Percentiles rank a stretch among this genome's conserved stretches.
Evolutionary conservation across 2,797 vertebrate genomes (phyloP).

Genomic region (Hoplostethus atlanticus): DNA sequence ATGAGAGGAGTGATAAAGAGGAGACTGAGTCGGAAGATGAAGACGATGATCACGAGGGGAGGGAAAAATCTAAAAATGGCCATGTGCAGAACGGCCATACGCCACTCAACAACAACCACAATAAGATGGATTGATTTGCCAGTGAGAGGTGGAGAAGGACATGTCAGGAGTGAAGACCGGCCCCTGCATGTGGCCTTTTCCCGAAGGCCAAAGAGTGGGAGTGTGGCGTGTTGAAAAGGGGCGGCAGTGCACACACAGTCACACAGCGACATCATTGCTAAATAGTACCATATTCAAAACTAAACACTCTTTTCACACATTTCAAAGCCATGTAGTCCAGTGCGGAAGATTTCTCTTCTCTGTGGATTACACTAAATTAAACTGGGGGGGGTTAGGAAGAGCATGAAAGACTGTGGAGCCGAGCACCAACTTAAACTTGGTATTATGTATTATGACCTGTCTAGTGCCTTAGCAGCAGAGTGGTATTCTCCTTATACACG

Average conservation of each 20-base stretch:
- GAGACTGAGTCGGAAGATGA: conserved; percentile 87
- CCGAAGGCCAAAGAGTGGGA: conserved; percentile 66
- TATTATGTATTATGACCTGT: conserved; percentile 42
- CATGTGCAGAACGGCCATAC: conserved; percentile 89
- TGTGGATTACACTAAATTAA: conserved; percentile 52
- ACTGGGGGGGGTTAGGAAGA: conserved; percentile 6
- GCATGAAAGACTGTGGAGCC: conserved; percentile 14
- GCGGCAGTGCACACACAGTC: conserved; percentile 37
- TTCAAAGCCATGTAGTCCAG: conserved; percentile 12
- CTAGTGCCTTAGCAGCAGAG: conserved; percentile 42
- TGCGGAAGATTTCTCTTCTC: conserved; percentile 25
- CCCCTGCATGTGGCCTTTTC: conserved; percentile 16
- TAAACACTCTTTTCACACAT: conserved; percentile 25
- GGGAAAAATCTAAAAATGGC: conserved; percentile 83
- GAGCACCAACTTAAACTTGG: conserved; percentile 1
- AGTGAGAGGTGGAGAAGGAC: conserved; percentile 25
- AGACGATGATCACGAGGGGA: conserved; percentile 28
- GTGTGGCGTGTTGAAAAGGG: conserved; percentile 30
- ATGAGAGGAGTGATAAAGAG: conserved; percentile 93
- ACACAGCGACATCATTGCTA: not conserved
- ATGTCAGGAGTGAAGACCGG: conserved; percentile 11
- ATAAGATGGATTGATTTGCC: conserved; percentile 88
- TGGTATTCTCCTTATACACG: conserved; percentile 8
- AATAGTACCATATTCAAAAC: not conserved
- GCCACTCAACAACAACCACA: conserved; percentile 89